Percentiles rank a stretch among this genome's conserved stretches.
Conservation (phyloP, 2,888 invertebrate genomes). For the Eugnorisma glareosa region DNA sequence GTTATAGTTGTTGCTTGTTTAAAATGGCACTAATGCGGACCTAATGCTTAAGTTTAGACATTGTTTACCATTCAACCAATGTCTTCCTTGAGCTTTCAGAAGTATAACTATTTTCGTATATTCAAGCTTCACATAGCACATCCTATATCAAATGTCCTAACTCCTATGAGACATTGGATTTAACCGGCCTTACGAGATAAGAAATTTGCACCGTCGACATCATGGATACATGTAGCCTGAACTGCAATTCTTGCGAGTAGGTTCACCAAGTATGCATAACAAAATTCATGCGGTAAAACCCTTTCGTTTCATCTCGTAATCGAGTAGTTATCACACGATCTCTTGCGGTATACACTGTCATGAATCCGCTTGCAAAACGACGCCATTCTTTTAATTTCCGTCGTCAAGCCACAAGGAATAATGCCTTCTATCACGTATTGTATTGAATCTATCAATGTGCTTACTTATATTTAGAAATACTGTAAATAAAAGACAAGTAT, state of each 20-base stretch:
- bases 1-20: not conserved
- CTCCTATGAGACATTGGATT: too few species aligned
- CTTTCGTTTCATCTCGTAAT: slow-evolving; percentile 54
- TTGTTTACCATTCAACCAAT: not conserved
- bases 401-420: slow-evolving; percentile 49
- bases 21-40: not conserved
- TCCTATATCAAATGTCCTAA: not conserved
- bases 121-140: not conserved
- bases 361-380: slow-evolving; percentile 43
- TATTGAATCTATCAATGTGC: slow-evolving; percentile 32
- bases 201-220: not conserved
- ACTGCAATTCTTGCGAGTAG: not conserved
- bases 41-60: not conserved
- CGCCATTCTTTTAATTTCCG: slow-evolving; percentile 45
- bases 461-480: slow-evolving; percentile 9
- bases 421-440: slow-evolving; percentile 35
- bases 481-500: not conserved
- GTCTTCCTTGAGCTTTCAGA: not conserved
- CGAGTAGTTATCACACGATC: slow-evolving; percentile 50
- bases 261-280: slow-evolving; percentile 8
- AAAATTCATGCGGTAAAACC: slow-evolving; percentile 43
- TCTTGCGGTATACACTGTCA: slow-evolving; percentile 41
- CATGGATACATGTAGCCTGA: not conserved
- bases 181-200: not conserved
- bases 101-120: not conserved